phyloP scores from a whole-genome alignment of 1,140 invertebrate genomes.

The Lepidurus apus region DNA sequence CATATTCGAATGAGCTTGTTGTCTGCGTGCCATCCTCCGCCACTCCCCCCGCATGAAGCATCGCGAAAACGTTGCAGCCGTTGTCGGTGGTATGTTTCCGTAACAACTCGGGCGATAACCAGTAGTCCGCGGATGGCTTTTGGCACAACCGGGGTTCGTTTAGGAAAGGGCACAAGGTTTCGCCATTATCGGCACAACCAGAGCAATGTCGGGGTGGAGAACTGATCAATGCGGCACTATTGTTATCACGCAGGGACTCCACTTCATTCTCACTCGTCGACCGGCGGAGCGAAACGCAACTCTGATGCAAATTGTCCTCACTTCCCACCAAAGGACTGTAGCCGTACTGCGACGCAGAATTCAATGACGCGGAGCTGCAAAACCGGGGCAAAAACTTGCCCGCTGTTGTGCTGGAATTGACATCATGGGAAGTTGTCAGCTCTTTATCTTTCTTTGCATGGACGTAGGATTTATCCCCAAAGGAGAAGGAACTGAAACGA shows the following conservation, averaged over 20 bases:
- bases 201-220: background rate
- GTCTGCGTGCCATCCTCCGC: conserved; percentile 12
- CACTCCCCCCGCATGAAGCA: conserved; percentile 1
- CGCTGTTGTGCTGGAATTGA: conserved; percentile 3
- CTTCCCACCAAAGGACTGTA: conserved; percentile 34
- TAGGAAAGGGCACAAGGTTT: conserved; percentile 8
- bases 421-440: background rate
- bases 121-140: conserved; percentile 12
- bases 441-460: background rate
- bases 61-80: background rate
- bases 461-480: conserved; percentile 29
- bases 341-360: conserved; percentile 31
- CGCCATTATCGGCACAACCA: conserved; percentile 28
- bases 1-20: background rate
- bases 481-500: conserved; percentile 33
- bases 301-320: conserved; percentile 30
- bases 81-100: conserved; percentile 29
- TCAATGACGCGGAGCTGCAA: conserved; percentile 33
- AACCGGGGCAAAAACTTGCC: conserved; percentile 31
- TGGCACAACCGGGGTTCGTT: conserved; percentile 18
- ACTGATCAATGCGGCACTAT: background rate
- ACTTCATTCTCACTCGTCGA: conserved; percentile 26
- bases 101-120: conserved; percentile 30
- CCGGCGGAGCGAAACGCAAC: background rate
- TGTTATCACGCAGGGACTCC: conserved; percentile 20